Evolutionary conservation across 2,888 invertebrate species (phyloP).

Genomic region (Folsomia manolachei): DNA sequence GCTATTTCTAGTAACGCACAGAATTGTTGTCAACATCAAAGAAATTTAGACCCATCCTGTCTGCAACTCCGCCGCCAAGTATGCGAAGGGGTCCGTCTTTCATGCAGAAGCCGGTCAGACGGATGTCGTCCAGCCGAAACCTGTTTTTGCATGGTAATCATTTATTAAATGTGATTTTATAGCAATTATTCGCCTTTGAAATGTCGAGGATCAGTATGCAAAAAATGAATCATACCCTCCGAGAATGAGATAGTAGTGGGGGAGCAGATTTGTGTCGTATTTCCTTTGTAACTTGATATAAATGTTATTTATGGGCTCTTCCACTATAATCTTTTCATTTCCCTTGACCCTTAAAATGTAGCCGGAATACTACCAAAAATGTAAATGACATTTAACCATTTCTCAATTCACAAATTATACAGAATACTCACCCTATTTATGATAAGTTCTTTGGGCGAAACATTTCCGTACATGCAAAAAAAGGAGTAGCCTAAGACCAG

Average conservation of each 20-base stretch:
- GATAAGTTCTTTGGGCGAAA: not conserved
- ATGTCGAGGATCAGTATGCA: too few species aligned
- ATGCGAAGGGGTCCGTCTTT: not conserved
- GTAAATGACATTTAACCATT: not conserved
- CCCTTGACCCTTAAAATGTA: not conserved
- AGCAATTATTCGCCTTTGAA: too few species aligned
- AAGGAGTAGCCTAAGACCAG: not conserved
- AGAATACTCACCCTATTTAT: not conserved
- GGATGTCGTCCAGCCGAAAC: conserved; percentile 5
- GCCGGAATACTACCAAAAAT: not conserved
- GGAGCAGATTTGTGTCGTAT: not conserved
- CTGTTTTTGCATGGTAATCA: too few species aligned
- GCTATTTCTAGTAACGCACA: too few species aligned
- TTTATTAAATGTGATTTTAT: too few species aligned
- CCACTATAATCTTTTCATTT: not conserved
- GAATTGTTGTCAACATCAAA: conserved; percentile 9
- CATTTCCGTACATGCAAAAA: not conserved
- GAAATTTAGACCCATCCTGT: not conserved
- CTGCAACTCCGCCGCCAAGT: not conserved
- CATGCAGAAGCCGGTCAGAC: not conserved
- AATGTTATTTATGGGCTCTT: conserved; percentile 10
- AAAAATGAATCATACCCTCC: conserved; percentile 10
- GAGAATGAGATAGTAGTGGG: conserved; percentile 4
- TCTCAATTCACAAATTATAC: too few species aligned
- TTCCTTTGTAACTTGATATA: conserved; percentile 8